Evolutionary conservation across 1,140 invertebrate species (phyloP).

Genomic region (Pollicipes pollicipes): DNA sequence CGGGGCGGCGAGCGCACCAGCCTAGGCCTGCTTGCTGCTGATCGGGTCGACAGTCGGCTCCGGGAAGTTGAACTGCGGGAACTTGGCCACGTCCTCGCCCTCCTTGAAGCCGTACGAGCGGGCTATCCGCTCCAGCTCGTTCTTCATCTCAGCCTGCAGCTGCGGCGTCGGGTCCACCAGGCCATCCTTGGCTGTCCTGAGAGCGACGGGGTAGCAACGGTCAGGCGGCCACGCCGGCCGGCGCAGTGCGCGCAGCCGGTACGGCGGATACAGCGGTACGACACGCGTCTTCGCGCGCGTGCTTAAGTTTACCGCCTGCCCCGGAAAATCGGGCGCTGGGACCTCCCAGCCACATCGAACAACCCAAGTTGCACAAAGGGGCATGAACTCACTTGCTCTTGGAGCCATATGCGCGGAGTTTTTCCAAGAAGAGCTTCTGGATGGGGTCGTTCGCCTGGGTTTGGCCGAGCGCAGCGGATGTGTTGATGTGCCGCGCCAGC

Average conservation of each 20-base stretch:
- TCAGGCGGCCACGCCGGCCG: neutral
- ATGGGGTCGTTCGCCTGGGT: neutral
- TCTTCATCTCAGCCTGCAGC: neutral
- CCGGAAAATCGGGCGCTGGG: too few relatives aligned
- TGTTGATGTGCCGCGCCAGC: neutral
- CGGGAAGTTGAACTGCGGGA: neutral
- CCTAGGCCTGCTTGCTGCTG: neutral
- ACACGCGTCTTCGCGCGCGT: neutral
- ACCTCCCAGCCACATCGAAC: too few relatives aligned
- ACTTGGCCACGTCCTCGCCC: neutral
- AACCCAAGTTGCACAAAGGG: too few relatives aligned
- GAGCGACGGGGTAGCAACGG: neutral
- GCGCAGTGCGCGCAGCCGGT: too few relatives aligned
- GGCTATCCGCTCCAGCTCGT: conserved; percentile 1
- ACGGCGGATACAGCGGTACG: neutral
- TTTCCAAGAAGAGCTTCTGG: neutral
- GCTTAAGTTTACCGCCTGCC: too few relatives aligned
- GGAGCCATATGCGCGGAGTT: neutral
- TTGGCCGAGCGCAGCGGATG: neutral
- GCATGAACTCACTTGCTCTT: conserved; percentile 1
- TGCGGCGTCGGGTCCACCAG: neutral
- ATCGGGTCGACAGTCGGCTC: neutral
- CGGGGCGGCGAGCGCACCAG: too few relatives aligned
- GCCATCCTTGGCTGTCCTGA: neutral
- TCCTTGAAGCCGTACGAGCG: neutral